Evolutionary conservation across 92 coral and sea anemone species (phyloP), one percentile per base, ranked within the genome.

Genomic region (Paragorgia papillata): DNA sequence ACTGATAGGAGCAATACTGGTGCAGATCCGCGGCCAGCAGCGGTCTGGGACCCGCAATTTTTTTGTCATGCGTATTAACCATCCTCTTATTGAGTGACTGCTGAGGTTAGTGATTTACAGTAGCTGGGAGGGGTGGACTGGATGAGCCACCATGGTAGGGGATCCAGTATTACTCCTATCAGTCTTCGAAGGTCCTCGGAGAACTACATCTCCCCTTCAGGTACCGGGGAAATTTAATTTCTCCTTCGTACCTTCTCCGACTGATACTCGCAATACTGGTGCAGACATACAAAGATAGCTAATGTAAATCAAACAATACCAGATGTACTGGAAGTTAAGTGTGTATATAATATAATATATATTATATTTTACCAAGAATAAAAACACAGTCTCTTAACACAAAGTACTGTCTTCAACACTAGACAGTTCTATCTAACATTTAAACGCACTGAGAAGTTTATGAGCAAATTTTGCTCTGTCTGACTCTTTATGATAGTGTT

Each of bases 1-100:
- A 80, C 82, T 85, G 82, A 84, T 80, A 73, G 33, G 75, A 79
- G 79, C 81, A 80, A 73, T 85, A 80, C 88, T 57, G 75, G 58
- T 68, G 75, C 75, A 68, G 58, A 49, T 68, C 75, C 58, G 75
- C 59, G 19, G 75, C 59, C 34, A 48, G 59, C 58, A 44, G 59
- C 59, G 30, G 75, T 24, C 75, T 68, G 59, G 75, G 0, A 68
- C 58, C 75, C 75, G 48, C 59, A 21, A 22, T 14, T 0, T 17
- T 68, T 39, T 64, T 64, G 48, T 35, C 71, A 37, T 64, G 71
- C 50, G 56, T 41, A 66, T 56, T 66, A 41, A 66, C 74, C 74
- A 66, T 66, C 55, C 73, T 40, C 73, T 66, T 66, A 66, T 66
- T 66, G 73, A 66, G 73, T 41, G 56, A 40, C 56, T 66, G 73